Evolutionary conservation across 2,888 invertebrate species (phyloP).

Genomic region (Mermis nigrescens): DNA sequence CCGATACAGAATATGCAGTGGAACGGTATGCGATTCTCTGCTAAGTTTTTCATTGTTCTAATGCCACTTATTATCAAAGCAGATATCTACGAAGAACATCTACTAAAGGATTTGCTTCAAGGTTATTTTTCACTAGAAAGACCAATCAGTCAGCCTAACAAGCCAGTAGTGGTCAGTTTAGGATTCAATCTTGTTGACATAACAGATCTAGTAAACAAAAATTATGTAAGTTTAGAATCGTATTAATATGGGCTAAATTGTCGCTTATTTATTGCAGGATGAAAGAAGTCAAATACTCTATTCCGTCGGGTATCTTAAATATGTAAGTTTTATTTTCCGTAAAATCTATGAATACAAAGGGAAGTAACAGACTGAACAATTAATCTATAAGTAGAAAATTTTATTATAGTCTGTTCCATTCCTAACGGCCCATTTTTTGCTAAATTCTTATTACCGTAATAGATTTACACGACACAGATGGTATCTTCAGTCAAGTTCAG

Average conservation of each 20-base stretch:
- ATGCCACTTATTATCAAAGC: too few species aligned
- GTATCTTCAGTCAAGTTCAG: too few species aligned
- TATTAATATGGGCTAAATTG: conserved; percentile 50
- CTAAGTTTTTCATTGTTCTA: too few species aligned
- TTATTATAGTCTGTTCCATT: too few species aligned
- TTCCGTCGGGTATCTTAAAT: conserved; percentile 83
- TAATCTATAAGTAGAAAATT: too few species aligned
- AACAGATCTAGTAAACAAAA: neutral
- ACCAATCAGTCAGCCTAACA: neutral
- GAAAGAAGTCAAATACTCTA: conserved; percentile 87
- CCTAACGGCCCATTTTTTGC: too few species aligned
- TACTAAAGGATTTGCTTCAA: neutral
- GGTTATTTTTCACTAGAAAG: neutral
- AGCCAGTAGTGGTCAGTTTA: neutral
- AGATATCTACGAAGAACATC: neutral
- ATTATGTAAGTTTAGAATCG: neutral
- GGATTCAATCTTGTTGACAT: neutral
- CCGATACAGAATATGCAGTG: too few species aligned
- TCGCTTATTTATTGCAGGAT: conserved; percentile 61
- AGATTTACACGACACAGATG: too few species aligned
- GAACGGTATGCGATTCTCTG: too few species aligned
- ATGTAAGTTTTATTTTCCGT: conserved; percentile 58
- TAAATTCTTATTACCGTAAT: too few species aligned
- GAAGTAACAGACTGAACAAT: too few species aligned
- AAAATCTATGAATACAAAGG: too few species aligned